Percentiles rank a stretch among this genome's conserved stretches.
phyloP scores from a whole-genome alignment of 35 echinoderm and acorn worm species.

The Anneissia japonica region DNA sequence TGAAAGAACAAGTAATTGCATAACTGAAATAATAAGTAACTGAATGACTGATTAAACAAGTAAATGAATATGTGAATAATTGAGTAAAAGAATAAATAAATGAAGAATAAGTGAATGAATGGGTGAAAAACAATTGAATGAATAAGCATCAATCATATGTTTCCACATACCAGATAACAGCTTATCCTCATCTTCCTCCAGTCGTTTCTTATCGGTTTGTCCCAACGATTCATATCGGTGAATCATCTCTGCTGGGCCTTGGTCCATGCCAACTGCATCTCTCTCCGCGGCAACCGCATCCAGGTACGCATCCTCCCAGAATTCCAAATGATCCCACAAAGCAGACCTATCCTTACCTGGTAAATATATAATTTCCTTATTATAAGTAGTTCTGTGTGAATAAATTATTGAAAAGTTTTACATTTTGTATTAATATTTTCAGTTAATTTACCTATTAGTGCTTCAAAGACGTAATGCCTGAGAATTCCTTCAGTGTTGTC shows the following conservation, averaged over 20 bases:
- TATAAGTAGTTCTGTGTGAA: no score
- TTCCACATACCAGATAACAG: constrained; percentile 55
- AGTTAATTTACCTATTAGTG: constrained; percentile 74
- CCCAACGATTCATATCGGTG: constrained; percentile 70
- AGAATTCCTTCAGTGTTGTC: constrained; percentile 69
- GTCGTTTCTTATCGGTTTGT: constrained; percentile 60
- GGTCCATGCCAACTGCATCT: constrained; percentile 97
- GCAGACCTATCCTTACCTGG: constrained; percentile 85
- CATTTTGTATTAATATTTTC: no score
- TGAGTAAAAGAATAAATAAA: no score
- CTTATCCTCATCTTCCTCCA: constrained; percentile 90
- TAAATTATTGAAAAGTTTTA: no score
- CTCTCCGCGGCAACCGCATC: constrained; percentile 97
- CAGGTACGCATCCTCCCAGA: constrained; percentile 93
- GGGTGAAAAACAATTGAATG: no score
- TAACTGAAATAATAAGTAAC: no score
- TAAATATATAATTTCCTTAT: neutral
- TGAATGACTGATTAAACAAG: no score
- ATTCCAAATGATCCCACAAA: constrained; percentile 84
- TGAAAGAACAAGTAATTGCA: no score
- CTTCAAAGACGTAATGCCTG: constrained; percentile 90
- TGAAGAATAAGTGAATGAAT: no score
- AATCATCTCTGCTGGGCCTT: constrained; percentile 98
- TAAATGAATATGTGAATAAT: no score
- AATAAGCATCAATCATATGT: no score